Percentiles rank a stretch among this genome's conserved stretches.
Conservation (phyloP, 2,113 vertebrate species). For the Gadus macrocephalus region DNA sequence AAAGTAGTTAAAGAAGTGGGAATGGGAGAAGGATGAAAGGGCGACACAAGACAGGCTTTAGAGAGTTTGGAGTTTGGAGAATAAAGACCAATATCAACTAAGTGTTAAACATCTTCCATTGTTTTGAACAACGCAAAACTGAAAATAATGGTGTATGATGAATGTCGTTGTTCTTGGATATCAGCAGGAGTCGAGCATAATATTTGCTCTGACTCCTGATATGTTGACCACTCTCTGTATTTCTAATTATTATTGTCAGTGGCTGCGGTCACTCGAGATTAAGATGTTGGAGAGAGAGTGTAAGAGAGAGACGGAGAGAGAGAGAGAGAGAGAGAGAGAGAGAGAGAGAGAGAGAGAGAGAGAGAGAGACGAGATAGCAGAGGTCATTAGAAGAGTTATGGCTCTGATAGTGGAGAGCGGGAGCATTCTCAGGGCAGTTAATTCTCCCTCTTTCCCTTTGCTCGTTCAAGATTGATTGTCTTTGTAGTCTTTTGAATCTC, state of each 20-base stretch:
- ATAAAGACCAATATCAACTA: background rate
- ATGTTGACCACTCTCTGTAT: background rate
- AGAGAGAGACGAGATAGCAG: constrained; percentile 53
- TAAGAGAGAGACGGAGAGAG: too few species aligned
- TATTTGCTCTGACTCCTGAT: background rate
- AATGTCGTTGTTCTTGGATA: background rate
- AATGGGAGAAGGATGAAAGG: constrained; percentile 26
- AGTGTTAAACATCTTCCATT: background rate
- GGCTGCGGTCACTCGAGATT: background rate
- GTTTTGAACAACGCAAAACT: background rate
- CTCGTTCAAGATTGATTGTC: constrained; percentile 72
- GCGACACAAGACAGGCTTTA: background rate
- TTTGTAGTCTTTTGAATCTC: constrained; percentile 73
- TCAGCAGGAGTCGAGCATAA: background rate
- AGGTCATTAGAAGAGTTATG: constrained; percentile 58
- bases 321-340: too few species aligned
- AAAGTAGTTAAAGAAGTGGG: constrained; percentile 59
- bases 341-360: constrained; percentile 10
- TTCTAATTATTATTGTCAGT: background rate
- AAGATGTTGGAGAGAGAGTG: constrained; percentile 7
- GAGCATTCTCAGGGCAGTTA: constrained; percentile 72
- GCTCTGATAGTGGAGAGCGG: constrained; percentile 13
- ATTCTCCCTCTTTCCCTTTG: constrained; percentile 67
- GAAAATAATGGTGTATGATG: background rate
- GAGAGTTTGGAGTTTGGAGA: background rate